Evolutionary conservation across 2,888 invertebrate genomes (phyloP).

Genomic region (Ariolimax columbianus): DNA sequence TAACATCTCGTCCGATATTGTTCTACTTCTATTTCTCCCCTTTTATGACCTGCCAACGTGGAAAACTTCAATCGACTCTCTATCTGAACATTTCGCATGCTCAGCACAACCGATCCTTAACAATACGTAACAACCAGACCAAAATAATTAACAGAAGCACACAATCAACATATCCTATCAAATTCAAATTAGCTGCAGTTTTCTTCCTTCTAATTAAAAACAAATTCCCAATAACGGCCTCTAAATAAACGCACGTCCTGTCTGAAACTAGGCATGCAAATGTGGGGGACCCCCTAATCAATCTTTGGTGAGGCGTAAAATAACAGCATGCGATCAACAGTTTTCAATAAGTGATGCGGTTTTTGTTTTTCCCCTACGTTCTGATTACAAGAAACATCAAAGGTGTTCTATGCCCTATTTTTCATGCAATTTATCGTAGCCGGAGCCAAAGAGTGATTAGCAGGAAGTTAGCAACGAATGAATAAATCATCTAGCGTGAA

Average conservation of each 20-base stretch:
- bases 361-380: not conserved
- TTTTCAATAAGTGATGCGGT: not conserved
- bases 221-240: not conserved
- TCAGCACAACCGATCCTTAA: too few relatives aligned
- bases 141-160: not conserved
- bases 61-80: too few relatives aligned
- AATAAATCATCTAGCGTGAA: too few relatives aligned
- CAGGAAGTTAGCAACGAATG: not conserved
- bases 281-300: not conserved
- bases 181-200: not conserved
- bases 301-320: not conserved
- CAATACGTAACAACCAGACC: too few relatives aligned
- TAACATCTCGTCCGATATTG: too few relatives aligned
- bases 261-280: not conserved
- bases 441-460: not conserved
- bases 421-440: not conserved
- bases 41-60: not conserved
- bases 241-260: not conserved
- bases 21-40: not conserved
- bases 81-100: too few relatives aligned
- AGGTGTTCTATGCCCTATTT: not conserved
- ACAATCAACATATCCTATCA: not conserved
- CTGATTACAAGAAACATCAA: conserved; percentile 7
- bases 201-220: not conserved
- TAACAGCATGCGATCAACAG: not conserved